Base-by-base conservation (phyloP, 2,113 vertebrate genomes). In the Cebidichthys violaceus region DNA sequence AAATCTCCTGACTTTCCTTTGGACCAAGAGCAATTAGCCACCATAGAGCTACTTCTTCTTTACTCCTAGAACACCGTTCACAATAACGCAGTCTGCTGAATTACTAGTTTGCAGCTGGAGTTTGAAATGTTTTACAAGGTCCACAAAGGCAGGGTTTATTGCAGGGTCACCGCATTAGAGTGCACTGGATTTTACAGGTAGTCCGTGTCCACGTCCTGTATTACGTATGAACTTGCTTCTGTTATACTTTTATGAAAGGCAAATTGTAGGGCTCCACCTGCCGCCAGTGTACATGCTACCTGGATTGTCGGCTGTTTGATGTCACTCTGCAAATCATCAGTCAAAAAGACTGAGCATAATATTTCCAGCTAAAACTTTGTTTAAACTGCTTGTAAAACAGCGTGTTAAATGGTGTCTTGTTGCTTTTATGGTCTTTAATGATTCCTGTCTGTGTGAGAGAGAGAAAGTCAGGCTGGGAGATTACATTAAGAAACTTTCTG, bases 341-440 rank as follows among this genome's bases (percentile, higher is more conserved):
- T 89, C 50, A 59, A 29, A 29, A 4, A 22, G 9, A 59, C 31
- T 57, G 10, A 78, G 41, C n/a, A 31, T 54, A 47, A 59, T 73
- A 43, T 64, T 84, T 47, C 67, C n/a, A 1, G 2, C 20, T 61
- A 31, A 59, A 64, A 60, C 52, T 24, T 62, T 83, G 24, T 20
- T 35, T 54, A 61, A 70, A 39, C 35, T 1, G 0, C 35, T 85
- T 70, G 62, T 60, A 39, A 76, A 75, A 62, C 24, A 69, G 41
- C 9, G 2, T 70, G 45, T 62, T 70, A 24, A 31, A 79, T 60
- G 7, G 66, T 17, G 1, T 77, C 31, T 65, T 18, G 18, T 31
- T 37, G 35, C 52, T 84, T 70, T 84, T 66, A 77, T 3, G 9
- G 68, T 22, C 61, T 24, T 37, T 29, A 67, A 77, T 1, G 5